A percentile compares a stretch with the other conserved stretches of the same genome.
These are phyloP conservation scores for Micrasema minimum DNA, from an alignment of 1,140 invertebrate genomes.

Conservation along the genomic window DNA sequence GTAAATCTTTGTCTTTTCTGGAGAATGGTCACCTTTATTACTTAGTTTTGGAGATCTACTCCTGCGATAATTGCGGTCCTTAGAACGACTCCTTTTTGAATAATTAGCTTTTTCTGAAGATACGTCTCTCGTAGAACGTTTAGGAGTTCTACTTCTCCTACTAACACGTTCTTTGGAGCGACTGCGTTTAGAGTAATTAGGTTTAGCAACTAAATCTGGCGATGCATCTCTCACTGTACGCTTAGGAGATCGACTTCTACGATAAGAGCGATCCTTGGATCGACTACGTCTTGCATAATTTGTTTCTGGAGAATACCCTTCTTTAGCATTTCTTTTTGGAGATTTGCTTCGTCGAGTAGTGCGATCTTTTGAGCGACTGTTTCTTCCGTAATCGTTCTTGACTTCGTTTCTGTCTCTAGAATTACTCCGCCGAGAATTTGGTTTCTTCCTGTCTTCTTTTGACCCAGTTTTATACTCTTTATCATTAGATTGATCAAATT, in stretches of 20 bases:
- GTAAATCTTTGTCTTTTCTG: slow-evolving; percentile 32
- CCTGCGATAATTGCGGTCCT: slow-evolving; percentile 24
- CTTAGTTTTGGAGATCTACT: slow-evolving; percentile 43
- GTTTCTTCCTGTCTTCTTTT: slow-evolving; percentile 44
- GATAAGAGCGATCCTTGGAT: slow-evolving; percentile 28
- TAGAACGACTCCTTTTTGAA: slow-evolving; percentile 12
- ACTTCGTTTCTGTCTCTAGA: slow-evolving; percentile 43
- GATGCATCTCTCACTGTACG: slow-evolving; percentile 26
- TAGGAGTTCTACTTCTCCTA: slow-evolving; percentile 39
- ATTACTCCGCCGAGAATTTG: slow-evolving; percentile 36
- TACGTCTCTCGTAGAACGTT: slow-evolving; percentile 8
- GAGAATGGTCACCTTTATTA: slow-evolving; percentile 29
- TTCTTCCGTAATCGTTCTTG: slow-evolving; percentile 29
- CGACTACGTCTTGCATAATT: slow-evolving; percentile 11
- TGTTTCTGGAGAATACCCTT: slow-evolving; percentile 10
- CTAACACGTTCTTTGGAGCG: slow-evolving; percentile 40
- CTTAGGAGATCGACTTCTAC: slow-evolving; percentile 41
- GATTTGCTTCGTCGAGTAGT: slow-evolving; percentile 34
- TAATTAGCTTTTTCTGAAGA: slow-evolving; percentile 16
- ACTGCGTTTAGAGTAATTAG: slow-evolving; percentile 28
- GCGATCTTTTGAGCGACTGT: slow-evolving; percentile 45
- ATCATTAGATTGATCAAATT: slow-evolving; percentile 28
- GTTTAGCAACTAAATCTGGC: slow-evolving; percentile 4
- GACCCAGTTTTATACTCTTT: slow-evolving; percentile 15
- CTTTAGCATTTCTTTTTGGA: slow-evolving; percentile 27